Evolutionary conservation across 2,888 invertebrate species (phyloP), one percentile per base, ranked within the genome.

Genomic region (Eustalomyia histrio): DNA sequence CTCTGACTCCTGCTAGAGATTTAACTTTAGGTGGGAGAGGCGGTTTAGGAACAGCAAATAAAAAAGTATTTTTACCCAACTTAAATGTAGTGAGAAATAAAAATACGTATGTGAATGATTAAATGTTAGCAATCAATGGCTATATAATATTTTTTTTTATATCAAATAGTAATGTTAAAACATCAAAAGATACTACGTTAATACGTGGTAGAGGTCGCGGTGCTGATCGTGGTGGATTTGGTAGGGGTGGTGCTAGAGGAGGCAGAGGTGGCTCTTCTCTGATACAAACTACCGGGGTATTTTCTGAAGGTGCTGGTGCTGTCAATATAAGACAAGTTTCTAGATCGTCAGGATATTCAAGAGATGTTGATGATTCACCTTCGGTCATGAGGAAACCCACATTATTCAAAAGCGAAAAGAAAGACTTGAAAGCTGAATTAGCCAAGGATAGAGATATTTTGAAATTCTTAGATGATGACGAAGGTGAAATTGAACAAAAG

Each of bases 1-100:
- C 93, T 0, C 83, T 90, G 29, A 92, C 92, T 76, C 90, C 92
- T 16, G 92, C 93, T 0, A 90, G 93, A 72, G 93, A 93, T 83
- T 88, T 93, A 16, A 92, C 93, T 0, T 88, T 93, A 4, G 93
- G 93, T 14, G 92, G 89, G 10, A 85, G 88, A n/a, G 89, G 88
- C 3, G 88, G 86, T 2, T 84, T 83, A 0, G 71, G 83, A 24
- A 79, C 76, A n/a, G 72, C 82, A 0, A 91, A 89, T 83, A 93
- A 93, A 87, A 93, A 93, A 87, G 91, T 93, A 0, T 93, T 93
- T 83, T 91, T 91, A 1, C 93, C 93, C 6, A 93, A 93, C 86
- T 89, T 93, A 64, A 93, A 93, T 86, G 93, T 92, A 0, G 90
- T 92, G 67, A 91, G 93, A 68, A 93, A 93, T 86, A 93, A 93